Evolutionary conservation across 2,888 invertebrate genomes (phyloP), one percentile per base, ranked within the genome.

Genomic region (Macrosoma leucophasiata): DNA sequence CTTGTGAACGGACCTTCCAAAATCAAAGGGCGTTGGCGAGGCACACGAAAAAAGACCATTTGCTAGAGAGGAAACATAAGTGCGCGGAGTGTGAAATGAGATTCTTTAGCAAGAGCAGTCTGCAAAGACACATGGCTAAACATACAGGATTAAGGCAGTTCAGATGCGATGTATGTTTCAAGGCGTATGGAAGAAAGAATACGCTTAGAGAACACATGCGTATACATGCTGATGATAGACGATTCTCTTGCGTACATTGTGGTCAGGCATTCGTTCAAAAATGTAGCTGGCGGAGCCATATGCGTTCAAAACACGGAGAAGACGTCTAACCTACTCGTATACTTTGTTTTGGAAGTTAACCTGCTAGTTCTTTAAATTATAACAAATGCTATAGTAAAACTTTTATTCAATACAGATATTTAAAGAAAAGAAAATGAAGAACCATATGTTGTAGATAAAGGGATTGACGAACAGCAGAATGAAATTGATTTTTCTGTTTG

Each of bases 41-140:
- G 1, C 65, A 64, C 27, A 48, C 50, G 2, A 55, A 52, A 23
- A 41, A 46, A 4, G 51, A 68, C 2, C 78, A 48, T 27, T 24
- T 48, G 11, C 39, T 45, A 30, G 53, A 55, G 14, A 47, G 51
- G 9, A 36, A 48, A n/a, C 54, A 50, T 13, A 42, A 48, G 14
- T 63, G 63, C 19, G 35, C 41, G 1, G 29, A 36, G 3, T 57
- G 57, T 21, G 50, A 48, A 9, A 50, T 41, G 39, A 37, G 33
- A 2, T 54, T 54, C 6, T 67, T 62, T 26, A 50, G 58, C 1
- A 68, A 61, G 31, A 58, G 58, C 12, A 62, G 62, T 33, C 48
- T 74, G 15, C 64, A 60, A 11, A 55, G 55, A 10, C 74, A 76
- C 39, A 62, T 65, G 59, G 58, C 63, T 24, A 67, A 63, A 23